Percentiles rank a stretch among this genome's conserved stretches.
Conservation (phyloP, 2,113 vertebrate genomes). For the Cepphus grylle region DNA sequence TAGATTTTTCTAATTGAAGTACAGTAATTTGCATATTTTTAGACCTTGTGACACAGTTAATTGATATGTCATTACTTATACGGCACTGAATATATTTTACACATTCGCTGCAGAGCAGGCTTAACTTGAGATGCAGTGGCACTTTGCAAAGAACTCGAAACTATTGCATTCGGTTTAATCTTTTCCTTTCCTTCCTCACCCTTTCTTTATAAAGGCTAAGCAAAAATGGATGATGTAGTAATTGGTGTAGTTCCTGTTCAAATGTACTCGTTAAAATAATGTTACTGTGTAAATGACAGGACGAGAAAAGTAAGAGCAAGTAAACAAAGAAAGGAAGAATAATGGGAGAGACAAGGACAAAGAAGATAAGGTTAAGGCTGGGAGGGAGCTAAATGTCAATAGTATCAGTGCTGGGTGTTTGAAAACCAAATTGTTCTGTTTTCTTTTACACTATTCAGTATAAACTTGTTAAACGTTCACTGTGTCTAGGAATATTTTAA, state of each 20-base stretch:
- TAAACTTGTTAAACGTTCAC: slow-evolving; percentile 61
- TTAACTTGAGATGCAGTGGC: slow-evolving; percentile 61
- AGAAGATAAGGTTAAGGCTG: slow-evolving; percentile 46
- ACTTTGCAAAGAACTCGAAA: slow-evolving; percentile 65
- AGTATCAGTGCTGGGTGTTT: slow-evolving; percentile 39
- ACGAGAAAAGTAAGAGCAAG: slow-evolving; percentile 54
- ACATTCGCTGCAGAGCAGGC: slow-evolving; percentile 62
- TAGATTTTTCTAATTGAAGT: slow-evolving; percentile 86
- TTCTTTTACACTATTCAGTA: slow-evolving; percentile 17
- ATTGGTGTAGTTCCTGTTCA: slow-evolving; percentile 60
- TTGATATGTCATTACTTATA: slow-evolving; percentile 84
- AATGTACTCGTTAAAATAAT: slow-evolving; percentile 69
- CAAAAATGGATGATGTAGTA: slow-evolving; percentile 56
- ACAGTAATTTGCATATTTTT: slow-evolving; percentile 86
- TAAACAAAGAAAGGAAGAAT: slow-evolving; percentile 58
- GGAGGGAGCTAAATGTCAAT: slow-evolving; percentile 33
- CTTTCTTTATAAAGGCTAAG: slow-evolving; percentile 54
- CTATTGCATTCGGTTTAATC: slow-evolving; percentile 34
- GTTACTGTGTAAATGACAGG: slow-evolving; percentile 66
- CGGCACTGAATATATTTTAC: slow-evolving; percentile 76
- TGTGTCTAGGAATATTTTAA: slow-evolving; percentile 53
- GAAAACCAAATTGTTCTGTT: slow-evolving; percentile 48
- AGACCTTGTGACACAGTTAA: slow-evolving; percentile 84
- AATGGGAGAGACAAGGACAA: slow-evolving; percentile 28
- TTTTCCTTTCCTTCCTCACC: slow-evolving; percentile 38